Base-by-base conservation (phyloP, 2,888 invertebrate genomes). In the Galerucella nymphaeae region DNA sequence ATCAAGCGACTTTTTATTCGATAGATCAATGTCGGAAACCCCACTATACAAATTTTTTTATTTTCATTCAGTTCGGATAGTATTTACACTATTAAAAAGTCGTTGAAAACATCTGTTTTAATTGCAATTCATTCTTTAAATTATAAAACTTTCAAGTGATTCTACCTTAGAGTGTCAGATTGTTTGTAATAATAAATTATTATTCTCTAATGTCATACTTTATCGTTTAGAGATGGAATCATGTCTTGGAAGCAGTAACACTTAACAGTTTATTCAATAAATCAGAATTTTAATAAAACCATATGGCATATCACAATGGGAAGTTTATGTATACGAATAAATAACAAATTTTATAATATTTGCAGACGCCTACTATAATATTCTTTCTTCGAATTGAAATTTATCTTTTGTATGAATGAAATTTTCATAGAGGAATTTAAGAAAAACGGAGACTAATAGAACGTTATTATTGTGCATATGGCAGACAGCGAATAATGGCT, bases 241-340 rank as follows among this genome's bases (percentile, higher is more conserved):
- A n/a, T 14, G 48, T 48, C 48, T n/a, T 48, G 48, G 42, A 48
- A 48, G 48, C n/a, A 48, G n/a, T 14, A 30, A n/a, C 48, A 6
- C 48, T 48, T 48, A 14, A n/a, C n/a, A 48, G n/a, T 14, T 48
- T 48, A 48, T 48, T n/a, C 48, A 48, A 48, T 48, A 48, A 48
- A 48, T 48, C 48, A 48, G 6, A 48, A 48, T 48, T 45, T 48
- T n/a, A 48, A 48, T 48, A 48, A 48, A 48, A 48, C 4, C 48
- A 48, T 48, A 4, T 6, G n/a, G 48, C n/a, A 48, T 14, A 48
- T 48, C 8, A 48, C 48, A 48, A 48, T n/a, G 14, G 48, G n/a
- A 48, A 48, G n/a, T 48, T 48, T 48, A 48, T 48, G 48, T 48
- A 48, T 48, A 48, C n/a, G n/a, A 48, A 48, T 48, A 48, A 48